Percentiles rank a stretch among this genome's conserved stretches.
Evolutionary conservation across 2,888 invertebrate species (phyloP).

Genomic region (Nymphalis c-album): DNA sequence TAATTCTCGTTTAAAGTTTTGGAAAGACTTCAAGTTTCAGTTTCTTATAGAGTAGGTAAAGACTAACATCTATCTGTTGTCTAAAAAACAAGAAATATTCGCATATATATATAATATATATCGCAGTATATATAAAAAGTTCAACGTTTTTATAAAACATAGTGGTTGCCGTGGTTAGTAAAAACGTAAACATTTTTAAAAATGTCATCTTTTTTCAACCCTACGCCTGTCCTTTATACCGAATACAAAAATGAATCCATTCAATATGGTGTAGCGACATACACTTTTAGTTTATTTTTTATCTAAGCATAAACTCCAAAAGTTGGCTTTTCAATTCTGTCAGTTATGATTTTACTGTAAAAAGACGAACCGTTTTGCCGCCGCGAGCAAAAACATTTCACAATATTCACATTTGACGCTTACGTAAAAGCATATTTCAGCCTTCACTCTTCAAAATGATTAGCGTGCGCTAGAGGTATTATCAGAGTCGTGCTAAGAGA

Average conservation of each 20-base stretch:
- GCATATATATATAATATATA: no score
- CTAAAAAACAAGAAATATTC: neutral
- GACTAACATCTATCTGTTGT: neutral
- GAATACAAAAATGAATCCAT: no score
- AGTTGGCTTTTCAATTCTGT: slow-evolving; percentile 41
- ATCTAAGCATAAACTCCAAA: slow-evolving; percentile 32
- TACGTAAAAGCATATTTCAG: slow-evolving; percentile 37
- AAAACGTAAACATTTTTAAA: no score
- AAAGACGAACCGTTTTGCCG: slow-evolving; percentile 48
- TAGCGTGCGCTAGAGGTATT: slow-evolving; percentile 29
- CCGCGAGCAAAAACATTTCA: slow-evolving; percentile 35
- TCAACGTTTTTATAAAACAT: no score
- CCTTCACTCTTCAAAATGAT: slow-evolving; percentile 31
- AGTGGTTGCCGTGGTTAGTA: no score
- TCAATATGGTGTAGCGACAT: slow-evolving; percentile 36
- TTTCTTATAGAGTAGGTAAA: slow-evolving; percentile 29
- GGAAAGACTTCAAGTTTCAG: slow-evolving; percentile 50
- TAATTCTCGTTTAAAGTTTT: slow-evolving; percentile 66
- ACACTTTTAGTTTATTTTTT: slow-evolving; percentile 38
- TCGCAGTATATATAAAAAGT: no score
- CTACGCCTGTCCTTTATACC: no score
- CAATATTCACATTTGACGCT: slow-evolving; percentile 33
- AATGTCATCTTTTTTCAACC: no score
- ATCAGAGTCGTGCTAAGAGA: slow-evolving; percentile 26
- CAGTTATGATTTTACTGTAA: slow-evolving; percentile 52